A percentile compares a stretch with the other conserved stretches of the same genome.
These are phyloP conservation scores for Dendrolimus pini DNA, from an alignment of 2,888 invertebrate genomes.

Conservation along the genomic window DNA sequence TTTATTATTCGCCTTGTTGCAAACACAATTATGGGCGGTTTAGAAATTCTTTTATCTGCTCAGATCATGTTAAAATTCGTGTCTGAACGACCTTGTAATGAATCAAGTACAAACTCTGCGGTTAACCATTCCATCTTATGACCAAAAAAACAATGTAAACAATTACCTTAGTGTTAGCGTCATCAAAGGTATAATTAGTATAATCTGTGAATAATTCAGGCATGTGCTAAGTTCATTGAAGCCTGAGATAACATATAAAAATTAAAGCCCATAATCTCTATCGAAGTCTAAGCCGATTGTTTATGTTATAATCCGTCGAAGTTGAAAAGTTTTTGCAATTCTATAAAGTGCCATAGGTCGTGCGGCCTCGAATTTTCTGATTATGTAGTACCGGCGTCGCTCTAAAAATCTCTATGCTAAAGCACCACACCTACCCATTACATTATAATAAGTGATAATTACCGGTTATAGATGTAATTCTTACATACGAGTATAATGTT, in stretches of 20 bases:
- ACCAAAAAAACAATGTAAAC: neutral
- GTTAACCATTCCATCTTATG: neutral
- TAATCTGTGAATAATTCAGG: too few relatives aligned
- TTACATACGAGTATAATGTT: too few relatives aligned
- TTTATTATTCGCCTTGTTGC: neutral
- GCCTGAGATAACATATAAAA: too few relatives aligned
- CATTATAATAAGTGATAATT: neutral
- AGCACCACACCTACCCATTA: neutral
- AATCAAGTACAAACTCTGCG: neutral
- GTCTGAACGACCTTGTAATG: neutral
- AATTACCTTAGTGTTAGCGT: neutral
- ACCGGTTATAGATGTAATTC: neutral
- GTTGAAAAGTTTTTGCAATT: too few relatives aligned
- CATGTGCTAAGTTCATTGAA: too few relatives aligned
- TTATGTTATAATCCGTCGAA: too few relatives aligned
- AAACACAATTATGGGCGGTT: neutral
- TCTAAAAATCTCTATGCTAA: neutral
- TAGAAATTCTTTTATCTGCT: neutral
- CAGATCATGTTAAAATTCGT: neutral
- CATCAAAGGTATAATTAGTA: too few relatives aligned
- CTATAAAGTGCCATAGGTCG: too few relatives aligned
- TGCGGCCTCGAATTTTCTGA: too few relatives aligned
- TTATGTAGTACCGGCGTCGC: neutral
- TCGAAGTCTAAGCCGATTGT: too few relatives aligned
- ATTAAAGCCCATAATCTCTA: too few relatives aligned